These are phyloP conservation scores for Hedychridium roseum DNA, from an alignment of 2,888 invertebrate species.

Conservation along the genomic window DNA sequence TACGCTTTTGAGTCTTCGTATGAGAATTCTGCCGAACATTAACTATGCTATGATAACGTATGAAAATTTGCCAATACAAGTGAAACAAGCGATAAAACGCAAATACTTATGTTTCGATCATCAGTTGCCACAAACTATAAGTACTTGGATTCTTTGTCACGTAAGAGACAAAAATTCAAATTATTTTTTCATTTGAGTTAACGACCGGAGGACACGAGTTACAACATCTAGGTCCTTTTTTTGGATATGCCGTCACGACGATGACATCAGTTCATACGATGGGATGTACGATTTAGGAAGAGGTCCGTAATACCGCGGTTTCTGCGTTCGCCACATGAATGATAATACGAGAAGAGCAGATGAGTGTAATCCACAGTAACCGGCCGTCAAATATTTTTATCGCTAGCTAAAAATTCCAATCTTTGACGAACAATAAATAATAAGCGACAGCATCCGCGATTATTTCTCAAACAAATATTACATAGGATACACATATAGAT, in stretches of 20 bases:
- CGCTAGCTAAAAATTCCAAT: too few relatives aligned
- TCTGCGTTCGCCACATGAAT: constrained; percentile 25
- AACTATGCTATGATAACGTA: too few relatives aligned
- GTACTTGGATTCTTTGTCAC: background rate
- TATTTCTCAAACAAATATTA: too few relatives aligned
- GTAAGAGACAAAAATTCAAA: background rate
- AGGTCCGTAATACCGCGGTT: constrained; percentile 37
- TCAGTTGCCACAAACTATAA: background rate
- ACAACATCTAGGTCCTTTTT: constrained; percentile 26
- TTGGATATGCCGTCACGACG: constrained; percentile 32
- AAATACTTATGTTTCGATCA: background rate
- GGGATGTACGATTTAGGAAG: constrained; percentile 42
- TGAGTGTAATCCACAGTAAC: too few relatives aligned
- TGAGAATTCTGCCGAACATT: too few relatives aligned
- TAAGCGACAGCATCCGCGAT: too few relatives aligned
- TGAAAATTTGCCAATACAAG: constrained; percentile 3
- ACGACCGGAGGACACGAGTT: too few relatives aligned
- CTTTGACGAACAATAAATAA: too few relatives aligned
- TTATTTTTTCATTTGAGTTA: background rate
- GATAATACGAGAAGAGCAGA: constrained; percentile 11
- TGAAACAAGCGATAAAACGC: background rate
- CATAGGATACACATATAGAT: too few relatives aligned
- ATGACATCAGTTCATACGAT: constrained; percentile 39
- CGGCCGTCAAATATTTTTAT: too few relatives aligned
- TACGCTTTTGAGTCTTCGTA: too few relatives aligned